Evolutionary conservation across 1,140 invertebrate species (phyloP), one percentile per base, ranked within the genome.

Genomic region (Rhizoglyphus robini): DNA sequence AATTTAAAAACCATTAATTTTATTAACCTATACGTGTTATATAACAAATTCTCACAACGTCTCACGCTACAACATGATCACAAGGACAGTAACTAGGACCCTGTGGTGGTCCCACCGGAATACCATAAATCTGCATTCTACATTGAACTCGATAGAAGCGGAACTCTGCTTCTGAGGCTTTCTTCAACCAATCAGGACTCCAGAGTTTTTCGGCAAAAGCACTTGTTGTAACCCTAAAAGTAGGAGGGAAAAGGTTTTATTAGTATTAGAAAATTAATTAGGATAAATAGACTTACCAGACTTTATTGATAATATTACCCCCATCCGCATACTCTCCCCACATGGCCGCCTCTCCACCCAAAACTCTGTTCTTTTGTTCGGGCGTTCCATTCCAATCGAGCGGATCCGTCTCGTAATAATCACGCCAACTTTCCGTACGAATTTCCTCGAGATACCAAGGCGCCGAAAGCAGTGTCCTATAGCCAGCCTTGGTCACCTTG

Each of bases 181-280:
- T 69, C 18, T 75, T 77, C 8, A 79, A 72, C 13, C 73, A 68
- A 27, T 68, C 65, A n/a, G 71, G 67, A 67, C 76, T 79, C 92
- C 92, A 96, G 0, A 93, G 78, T 68, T 85, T 80, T 76, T 96
- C 92, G 2, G 90, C 90, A 0, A 85, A 81, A 0, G 88, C 88
- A 65, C 83, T 82, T 0, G 88, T 87, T 67, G 89, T 76, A 1
- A 88, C 88, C 68, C 61, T 60, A 23, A 25, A n/a, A 46, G 41
- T 46, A 46, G 18, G 8, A n/a, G 18, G 23, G 18, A 1, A 3
- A 46, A n/a, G 2, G 8, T n/a, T 46, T 46, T n/a, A 46, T 46
- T 46, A 20, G 3, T 46, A 46, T 46, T 46, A 2, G 23, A 46
- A 3, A n/a, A 46, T 41, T 11, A 41, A 41, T 41, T n/a, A 46